A percentile compares a stretch with the other conserved stretches of the same genome.
phyloP scores from a whole-genome alignment of 2,113 vertebrate species.

The Monarcha castaneiventris region DNA sequence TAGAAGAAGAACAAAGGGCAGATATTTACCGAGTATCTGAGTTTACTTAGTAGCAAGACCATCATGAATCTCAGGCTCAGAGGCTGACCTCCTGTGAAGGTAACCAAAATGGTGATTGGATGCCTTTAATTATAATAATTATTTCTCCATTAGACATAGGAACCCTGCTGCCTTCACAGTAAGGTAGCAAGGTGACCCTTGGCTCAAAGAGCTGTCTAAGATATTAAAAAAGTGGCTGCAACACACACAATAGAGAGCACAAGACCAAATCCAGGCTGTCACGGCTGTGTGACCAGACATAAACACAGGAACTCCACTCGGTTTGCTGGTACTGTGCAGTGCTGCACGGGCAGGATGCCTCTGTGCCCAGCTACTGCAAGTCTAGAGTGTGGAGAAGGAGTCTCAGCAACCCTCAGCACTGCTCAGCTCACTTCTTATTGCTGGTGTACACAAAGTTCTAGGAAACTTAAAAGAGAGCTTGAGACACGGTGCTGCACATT shows the following conservation, averaged over 20 bases:
- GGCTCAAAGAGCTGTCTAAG: neutral
- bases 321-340: neutral
- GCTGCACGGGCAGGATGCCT: neutral
- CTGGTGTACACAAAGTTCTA: neutral
- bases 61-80: neutral
- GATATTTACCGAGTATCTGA: neutral
- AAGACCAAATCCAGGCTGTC: neutral
- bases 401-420: neutral
- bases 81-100: neutral
- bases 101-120: neutral
- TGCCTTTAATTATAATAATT: slow-evolving; percentile 12
- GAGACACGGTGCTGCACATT: rapidly evolving
- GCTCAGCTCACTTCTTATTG: neutral
- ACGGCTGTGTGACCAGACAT: rapidly evolving
- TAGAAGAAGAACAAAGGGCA: neutral
- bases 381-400: neutral
- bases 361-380: neutral
- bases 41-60: neutral
- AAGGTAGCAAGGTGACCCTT: neutral
- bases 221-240: neutral
- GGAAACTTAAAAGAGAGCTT: neutral
- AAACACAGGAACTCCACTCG: neutral
- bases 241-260: neutral
- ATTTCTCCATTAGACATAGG: neutral
- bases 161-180: neutral